phyloP scores from a whole-genome alignment of 2,113 vertebrate species.

The Oryzias celebensis region DNA sequence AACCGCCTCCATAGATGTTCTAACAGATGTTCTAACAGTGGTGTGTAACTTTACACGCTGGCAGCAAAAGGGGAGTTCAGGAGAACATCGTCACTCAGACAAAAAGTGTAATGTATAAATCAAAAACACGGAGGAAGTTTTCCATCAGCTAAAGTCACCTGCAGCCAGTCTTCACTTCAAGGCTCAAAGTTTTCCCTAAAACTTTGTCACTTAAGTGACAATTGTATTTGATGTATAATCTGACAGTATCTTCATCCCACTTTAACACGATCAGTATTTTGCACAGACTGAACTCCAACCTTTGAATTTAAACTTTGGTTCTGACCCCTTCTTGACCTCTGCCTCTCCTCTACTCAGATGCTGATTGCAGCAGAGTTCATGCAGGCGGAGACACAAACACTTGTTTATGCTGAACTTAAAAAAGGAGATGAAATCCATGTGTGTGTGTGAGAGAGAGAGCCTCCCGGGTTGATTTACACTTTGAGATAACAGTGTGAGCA shows the following conservation, averaged over 20 bases:
- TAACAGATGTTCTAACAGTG: not conserved
- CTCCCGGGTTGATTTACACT: conserved; percentile 15
- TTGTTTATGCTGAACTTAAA: conserved; percentile 6
- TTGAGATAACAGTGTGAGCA: conserved; percentile 33
- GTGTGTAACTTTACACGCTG: conserved; percentile 1
- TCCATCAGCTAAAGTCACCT: not conserved
- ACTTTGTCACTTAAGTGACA: not conserved
- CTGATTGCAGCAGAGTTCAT: conserved; percentile 21
- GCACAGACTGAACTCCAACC: too few species aligned
- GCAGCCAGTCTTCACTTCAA: not conserved
- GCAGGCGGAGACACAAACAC: not conserved
- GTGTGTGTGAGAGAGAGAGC: conserved; percentile 9
- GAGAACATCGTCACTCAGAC: not conserved
- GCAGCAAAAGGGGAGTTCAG: not conserved
- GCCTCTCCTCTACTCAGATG: conserved; percentile 19
- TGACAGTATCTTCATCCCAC: too few species aligned
- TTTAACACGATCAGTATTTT: too few species aligned
- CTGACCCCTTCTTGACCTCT: too few species aligned
- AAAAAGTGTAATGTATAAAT: conserved; percentile 2
- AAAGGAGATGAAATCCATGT: not conserved
- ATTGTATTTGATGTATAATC: not conserved
- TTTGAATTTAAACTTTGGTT: too few species aligned
- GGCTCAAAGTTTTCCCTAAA: not conserved
- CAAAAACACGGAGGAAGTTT: not conserved
- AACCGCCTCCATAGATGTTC: conserved; percentile 18